These are phyloP conservation scores for Podilymbus podiceps DNA, from an alignment of 2,113 vertebrate genomes.

Conservation along the genomic window DNA sequence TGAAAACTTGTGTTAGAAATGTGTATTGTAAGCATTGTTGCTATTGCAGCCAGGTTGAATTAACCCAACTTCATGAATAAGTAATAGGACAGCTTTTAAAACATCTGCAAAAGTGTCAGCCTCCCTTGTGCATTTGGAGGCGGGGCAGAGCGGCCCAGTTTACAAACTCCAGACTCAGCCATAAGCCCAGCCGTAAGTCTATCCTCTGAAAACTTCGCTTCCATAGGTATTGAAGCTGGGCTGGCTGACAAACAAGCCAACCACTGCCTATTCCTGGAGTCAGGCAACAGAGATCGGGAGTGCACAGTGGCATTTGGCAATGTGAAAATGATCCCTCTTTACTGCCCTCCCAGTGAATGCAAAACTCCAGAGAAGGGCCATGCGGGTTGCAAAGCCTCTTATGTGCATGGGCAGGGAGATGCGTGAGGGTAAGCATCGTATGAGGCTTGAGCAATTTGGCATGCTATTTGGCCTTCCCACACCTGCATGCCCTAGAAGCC, in stretches of 20 bases:
- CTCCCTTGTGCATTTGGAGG: not conserved
- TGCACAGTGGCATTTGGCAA: not conserved
- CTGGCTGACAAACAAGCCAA: not conserved
- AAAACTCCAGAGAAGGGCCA: not conserved
- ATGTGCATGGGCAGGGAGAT: not conserved
- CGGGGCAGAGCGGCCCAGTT: not conserved
- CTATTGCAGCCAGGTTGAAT: constrained; percentile 1
- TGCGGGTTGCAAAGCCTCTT: not conserved
- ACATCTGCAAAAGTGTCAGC: constrained; percentile 1
- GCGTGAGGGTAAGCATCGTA: not conserved
- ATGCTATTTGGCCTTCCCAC: not conserved
- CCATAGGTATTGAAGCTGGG: not conserved
- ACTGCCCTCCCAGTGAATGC: not conserved
- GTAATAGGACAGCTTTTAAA: constrained; percentile 58
- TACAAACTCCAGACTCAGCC: not conserved
- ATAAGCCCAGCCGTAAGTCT: not conserved
- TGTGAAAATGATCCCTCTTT: not conserved
- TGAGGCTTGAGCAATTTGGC: not conserved
- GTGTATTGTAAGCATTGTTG: constrained; percentile 40
- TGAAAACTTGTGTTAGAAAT: constrained; percentile 26
- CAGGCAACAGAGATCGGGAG: not conserved
- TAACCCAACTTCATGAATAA: constrained; percentile 52
- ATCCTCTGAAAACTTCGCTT: not conserved
- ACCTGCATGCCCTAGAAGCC: not conserved
- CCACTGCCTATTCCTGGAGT: not conserved